Evolutionary conservation across 2,888 invertebrate species (phyloP), one percentile per base, ranked within the genome.

Genomic region (Lutraria lutraria): DNA sequence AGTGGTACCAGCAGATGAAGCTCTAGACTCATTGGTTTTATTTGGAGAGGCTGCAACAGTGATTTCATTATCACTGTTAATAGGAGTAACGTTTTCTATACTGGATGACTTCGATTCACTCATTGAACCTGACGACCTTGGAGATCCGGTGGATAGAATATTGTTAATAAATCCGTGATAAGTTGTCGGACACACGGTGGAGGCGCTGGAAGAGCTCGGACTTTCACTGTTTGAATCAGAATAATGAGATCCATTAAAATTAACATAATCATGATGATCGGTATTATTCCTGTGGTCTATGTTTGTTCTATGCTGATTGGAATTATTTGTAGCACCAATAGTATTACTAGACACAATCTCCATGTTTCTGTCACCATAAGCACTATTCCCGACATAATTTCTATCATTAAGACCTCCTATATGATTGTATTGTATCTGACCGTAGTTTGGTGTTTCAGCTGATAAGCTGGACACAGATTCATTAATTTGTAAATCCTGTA

Each of bases 51-150:
- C 13, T 16, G 19, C 76, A 2, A 21, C 54, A 80, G 84, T 89
- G 43, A 89, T 81, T 53, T 95, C 95, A 53, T 90, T 93, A 87
- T 95, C 95, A 84, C 95, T 95, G 93, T 95, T 95, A n/a, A 94
- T 93, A 31, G 95, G 94, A 6, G 95, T 95, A 12, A 93, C 92
- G 80, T 94, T 94, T 81, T 94, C 95, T 79, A 94, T 93, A 83
- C 94, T 94, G 43, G 93, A 93, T 12, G 93, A 94, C 85, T 92
- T 91, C 21, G 91, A 90, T 53, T 93, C 93, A 53, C 92, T 88
- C 13, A 88, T 86, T 6, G 93, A 93, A 15, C 87, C 92, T 8
- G 91, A 92, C 15, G 92, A 90, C 29, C 91, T 81, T 12, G 91
- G 93, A 15, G 91, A 92, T 31, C 87, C 86, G n/a, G 84, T 85